phyloP scores from a whole-genome alignment of 2,113 vertebrate genomes.

The Cephalopholis sonnerati region DNA sequence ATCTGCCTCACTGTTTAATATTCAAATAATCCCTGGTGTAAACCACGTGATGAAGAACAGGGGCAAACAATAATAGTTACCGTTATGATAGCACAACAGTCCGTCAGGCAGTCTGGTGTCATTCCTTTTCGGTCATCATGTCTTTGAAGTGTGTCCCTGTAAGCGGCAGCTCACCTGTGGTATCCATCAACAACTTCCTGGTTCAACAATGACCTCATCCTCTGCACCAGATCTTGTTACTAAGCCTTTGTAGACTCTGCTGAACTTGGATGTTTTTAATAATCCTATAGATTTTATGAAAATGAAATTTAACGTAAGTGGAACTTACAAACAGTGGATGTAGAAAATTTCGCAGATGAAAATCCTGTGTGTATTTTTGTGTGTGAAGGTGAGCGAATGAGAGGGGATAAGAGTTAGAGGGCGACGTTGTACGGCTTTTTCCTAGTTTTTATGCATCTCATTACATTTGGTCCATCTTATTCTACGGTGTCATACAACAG shows the following conservation, averaged over 20 bases:
- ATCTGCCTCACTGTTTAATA: neutral
- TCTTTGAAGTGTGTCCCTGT: constrained; percentile 21
- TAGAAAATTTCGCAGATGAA: constrained; percentile 6
- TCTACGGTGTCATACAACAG: constrained; percentile 16
- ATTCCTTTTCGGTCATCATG: neutral
- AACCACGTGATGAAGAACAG: neutral
- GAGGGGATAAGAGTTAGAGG: neutral
- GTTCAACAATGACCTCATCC: constrained; percentile 45
- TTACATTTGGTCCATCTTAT: constrained; percentile 7
- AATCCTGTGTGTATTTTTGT: constrained; percentile 39
- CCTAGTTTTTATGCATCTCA: neutral
- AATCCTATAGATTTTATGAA: constrained; percentile 67
- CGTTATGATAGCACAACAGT: constrained; percentile 41
- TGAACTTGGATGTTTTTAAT: constrained; percentile 61
- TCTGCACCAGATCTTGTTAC: constrained; percentile 46
- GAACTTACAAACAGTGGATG: constrained; percentile 49
- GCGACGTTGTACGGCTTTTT: constrained; percentile 5
- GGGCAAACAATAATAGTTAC: neutral
- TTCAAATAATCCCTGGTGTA: constrained; percentile 5
- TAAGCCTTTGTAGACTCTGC: constrained; percentile 64
- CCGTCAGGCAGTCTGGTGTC: neutral
- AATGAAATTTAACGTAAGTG: constrained; percentile 57
- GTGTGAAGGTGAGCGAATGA: constrained; percentile 6
- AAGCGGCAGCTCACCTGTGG: constrained; percentile 34
- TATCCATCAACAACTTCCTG: constrained; percentile 24